A percentile compares a stretch with the other conserved stretches of the same genome.
Conservation (phyloP, 1,140 invertebrate species). For the Pygmarrhopalites habei region DNA sequence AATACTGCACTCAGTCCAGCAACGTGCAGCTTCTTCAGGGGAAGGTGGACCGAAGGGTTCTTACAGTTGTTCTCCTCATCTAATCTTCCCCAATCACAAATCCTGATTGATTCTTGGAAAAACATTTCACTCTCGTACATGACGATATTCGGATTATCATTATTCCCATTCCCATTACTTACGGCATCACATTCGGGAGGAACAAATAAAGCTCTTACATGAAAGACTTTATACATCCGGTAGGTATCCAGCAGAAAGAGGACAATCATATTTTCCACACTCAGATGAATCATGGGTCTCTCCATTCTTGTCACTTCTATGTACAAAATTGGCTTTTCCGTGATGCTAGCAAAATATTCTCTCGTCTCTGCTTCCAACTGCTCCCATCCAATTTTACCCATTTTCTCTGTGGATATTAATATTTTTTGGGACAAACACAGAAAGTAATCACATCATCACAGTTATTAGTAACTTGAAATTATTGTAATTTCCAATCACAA, state of each 20-base stretch:
- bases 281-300: conserved; percentile 7
- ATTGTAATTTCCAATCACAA: too few relatives aligned
- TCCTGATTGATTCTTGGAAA: not conserved
- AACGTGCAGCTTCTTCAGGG: conserved; percentile 41
- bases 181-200: not conserved
- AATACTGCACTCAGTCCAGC: conserved; percentile 49
- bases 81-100: too few relatives aligned
- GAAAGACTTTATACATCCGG: conserved; percentile 2
- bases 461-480: too few relatives aligned
- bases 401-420: not conserved
- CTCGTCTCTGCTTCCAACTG: conserved; percentile 5
- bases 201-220: not conserved
- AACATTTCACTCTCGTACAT: conserved; percentile 3
- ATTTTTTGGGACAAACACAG: too few relatives aligned
- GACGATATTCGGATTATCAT: not conserved
- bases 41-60: conserved; percentile 31
- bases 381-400: conserved; percentile 6
- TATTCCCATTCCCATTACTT: not conserved
- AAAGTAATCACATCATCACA: too few relatives aligned
- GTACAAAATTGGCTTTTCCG: conserved; percentile 13
- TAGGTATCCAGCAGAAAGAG: conserved; percentile 22
- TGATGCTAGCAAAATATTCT: conserved; percentile 18
- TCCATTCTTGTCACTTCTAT: conserved; percentile 14
- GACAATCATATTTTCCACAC: conserved; percentile 23
- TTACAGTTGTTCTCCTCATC: conserved; percentile 2